Percentiles rank a stretch among this genome's conserved stretches.
phyloP scores from a whole-genome alignment of 1,140 invertebrate species.

The Tetranychus urticae region DNA sequence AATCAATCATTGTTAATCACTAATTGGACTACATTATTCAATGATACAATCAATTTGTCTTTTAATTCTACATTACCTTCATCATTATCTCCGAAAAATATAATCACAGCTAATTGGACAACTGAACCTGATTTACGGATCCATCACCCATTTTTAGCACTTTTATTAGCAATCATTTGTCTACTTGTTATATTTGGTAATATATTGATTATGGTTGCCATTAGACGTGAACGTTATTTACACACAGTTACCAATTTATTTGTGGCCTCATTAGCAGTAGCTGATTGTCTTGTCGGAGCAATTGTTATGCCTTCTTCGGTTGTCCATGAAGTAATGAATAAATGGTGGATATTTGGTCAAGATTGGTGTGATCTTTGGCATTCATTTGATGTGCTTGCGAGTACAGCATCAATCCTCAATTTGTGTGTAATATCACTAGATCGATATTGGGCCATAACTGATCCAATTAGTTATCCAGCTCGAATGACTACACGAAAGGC shows the following conservation, averaged over 20 bases:
- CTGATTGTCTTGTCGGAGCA: constrained; percentile 47
- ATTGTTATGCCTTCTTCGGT: constrained; percentile 54
- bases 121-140: not conserved
- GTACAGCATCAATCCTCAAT: constrained; percentile 84
- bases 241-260: constrained; percentile 53
- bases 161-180: constrained; percentile 30
- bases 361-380: constrained; percentile 88
- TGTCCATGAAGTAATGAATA: constrained; percentile 37
- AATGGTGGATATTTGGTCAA: constrained; percentile 19
- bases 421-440: constrained; percentile 82
- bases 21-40: no score
- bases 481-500: constrained; percentile 61
- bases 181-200: constrained; percentile 41
- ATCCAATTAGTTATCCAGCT: constrained; percentile 84
- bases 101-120: no score
- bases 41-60: no score
- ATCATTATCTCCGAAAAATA: no score
- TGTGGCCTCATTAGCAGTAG: constrained; percentile 44
- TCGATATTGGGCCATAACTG: constrained; percentile 81
- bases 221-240: constrained; percentile 37
- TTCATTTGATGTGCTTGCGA: constrained; percentile 82
- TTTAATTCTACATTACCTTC: no score
- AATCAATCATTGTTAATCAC: no score
- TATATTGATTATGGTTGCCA: constrained; percentile 40
- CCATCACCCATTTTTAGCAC: not conserved